Conservation (phyloP, 2,888 invertebrate genomes). For the Dryococelus australis region DNA sequence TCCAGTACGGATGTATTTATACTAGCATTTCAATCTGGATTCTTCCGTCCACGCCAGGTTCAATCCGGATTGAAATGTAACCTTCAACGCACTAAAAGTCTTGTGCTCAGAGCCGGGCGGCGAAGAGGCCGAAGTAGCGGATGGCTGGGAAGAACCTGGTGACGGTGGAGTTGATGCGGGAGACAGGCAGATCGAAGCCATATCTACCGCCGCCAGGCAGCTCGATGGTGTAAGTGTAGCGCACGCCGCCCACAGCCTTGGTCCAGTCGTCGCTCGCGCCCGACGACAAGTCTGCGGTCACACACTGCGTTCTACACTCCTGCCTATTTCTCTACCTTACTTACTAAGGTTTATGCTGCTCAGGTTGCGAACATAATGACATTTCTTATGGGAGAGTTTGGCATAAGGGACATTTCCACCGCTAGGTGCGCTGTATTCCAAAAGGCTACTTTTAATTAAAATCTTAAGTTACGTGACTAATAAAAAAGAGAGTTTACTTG, state of each 20-base stretch:
- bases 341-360: neutral
- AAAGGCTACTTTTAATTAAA: neutral
- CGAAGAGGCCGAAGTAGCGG: conserved; percentile 57
- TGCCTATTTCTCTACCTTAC: too few species aligned
- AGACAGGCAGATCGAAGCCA: conserved; percentile 67
- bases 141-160: conserved; percentile 68
- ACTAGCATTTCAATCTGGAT: too few species aligned
- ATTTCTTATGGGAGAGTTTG: too few species aligned
- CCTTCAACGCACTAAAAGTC: too few species aligned
- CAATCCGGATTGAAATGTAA: too few species aligned
- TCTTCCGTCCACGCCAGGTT: too few species aligned
- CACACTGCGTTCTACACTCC: neutral
- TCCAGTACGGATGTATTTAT: too few species aligned
- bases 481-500: neutral
- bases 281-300: conserved; percentile 61
- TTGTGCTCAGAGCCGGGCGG: neutral
- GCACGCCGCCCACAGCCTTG: conserved; percentile 63
- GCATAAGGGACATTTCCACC: too few species aligned
- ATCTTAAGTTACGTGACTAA: neutral
- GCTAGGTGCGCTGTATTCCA: too few species aligned
- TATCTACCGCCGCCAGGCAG: conserved; percentile 64
- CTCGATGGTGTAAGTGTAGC: conserved; percentile 70
- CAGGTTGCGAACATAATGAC: too few species aligned
- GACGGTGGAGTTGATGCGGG: conserved; percentile 64
- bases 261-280: conserved; percentile 75